Conservation (phyloP, 2,113 vertebrate genomes). For the Anoura caudifer region DNA sequence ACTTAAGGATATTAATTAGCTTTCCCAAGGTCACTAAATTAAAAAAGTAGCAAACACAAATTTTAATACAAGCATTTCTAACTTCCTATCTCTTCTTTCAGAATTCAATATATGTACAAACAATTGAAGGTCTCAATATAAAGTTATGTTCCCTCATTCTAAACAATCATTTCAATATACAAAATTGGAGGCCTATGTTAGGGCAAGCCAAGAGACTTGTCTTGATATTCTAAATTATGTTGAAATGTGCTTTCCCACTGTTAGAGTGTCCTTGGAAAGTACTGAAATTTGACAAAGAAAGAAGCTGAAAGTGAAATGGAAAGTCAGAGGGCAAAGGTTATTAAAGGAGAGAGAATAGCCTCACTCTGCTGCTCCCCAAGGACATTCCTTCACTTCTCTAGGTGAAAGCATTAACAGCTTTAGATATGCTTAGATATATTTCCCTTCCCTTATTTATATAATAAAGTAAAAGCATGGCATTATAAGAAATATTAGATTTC, state of each 20-base stretch:
- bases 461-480: neutral
- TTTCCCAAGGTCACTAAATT: neutral
- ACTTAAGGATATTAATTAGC: neutral
- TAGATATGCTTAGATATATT: neutral
- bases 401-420: neutral
- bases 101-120: no score
- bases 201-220: neutral
- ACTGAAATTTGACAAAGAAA: neutral
- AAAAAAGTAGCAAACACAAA: neutral
- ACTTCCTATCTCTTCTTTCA: neutral
- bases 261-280: neutral
- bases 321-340: neutral
- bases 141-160: neutral
- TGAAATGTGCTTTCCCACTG: neutral
- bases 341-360: neutral
- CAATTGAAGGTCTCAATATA: neutral
- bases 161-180: neutral
- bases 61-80: neutral
- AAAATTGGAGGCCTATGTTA: neutral
- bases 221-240: neutral
- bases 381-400: neutral
- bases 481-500: neutral
- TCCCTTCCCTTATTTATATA: neutral
- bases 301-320: neutral
- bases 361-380: neutral